phyloP scores from a whole-genome alignment of 2,113 vertebrate genomes.

The Lanius collurio region DNA sequence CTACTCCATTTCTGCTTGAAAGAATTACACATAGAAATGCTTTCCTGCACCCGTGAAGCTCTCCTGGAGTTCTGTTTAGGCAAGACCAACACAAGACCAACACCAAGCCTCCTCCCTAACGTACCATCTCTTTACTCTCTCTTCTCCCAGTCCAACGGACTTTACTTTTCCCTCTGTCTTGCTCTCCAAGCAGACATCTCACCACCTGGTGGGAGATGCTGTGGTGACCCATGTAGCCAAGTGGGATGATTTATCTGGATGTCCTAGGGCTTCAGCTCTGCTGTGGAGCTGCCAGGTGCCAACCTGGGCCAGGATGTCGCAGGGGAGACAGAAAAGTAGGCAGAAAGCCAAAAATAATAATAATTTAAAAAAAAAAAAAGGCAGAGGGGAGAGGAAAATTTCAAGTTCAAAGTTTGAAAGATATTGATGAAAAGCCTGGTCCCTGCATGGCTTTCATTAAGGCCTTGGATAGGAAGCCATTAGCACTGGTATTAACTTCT shows the following conservation, averaged over 20 bases:
- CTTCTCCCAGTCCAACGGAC: neutral
- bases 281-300: neutral
- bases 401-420: conserved; percentile 68
- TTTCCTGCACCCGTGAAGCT: neutral
- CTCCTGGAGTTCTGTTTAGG: neutral
- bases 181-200: neutral
- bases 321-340: neutral
- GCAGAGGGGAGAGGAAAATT: neutral
- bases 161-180: neutral
- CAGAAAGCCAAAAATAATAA: neutral
- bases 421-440: conserved; percentile 64
- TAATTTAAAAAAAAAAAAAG: neutral
- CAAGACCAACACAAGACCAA: neutral
- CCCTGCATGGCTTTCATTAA: conserved; percentile 67
- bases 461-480: conserved; percentile 55
- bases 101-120: neutral
- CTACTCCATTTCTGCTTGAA: neutral
- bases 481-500: conserved; percentile 72
- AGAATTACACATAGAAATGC: neutral
- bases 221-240: neutral
- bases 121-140: neutral
- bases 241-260: neutral
- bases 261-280: accelerated
- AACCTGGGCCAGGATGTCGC: neutral
- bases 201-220: neutral